Conservation (phyloP, 1,140 invertebrate genomes). For the Formica selysi region DNA sequence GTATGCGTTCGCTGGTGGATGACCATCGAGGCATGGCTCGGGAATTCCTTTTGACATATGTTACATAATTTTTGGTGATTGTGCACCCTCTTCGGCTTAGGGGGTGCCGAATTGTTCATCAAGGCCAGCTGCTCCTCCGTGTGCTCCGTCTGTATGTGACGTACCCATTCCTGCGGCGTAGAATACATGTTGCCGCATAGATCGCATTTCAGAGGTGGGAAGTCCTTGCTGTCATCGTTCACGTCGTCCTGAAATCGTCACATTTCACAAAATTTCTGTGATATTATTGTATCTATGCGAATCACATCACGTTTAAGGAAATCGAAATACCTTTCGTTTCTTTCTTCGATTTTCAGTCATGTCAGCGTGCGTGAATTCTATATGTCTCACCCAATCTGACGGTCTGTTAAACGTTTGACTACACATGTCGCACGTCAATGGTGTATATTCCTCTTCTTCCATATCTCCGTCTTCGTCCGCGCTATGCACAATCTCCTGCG, state of each 20-base stretch:
- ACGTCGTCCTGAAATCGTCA: constrained; percentile 87
- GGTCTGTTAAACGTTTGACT: constrained; percentile 93
- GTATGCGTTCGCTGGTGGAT: constrained; percentile 91
- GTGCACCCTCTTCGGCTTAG: constrained; percentile 88
- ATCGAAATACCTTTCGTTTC: constrained; percentile 85
- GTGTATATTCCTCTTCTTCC: constrained; percentile 89
- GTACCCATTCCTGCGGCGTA: constrained; percentile 94
- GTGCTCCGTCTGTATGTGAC: constrained; percentile 93
- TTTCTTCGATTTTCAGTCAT: constrained; percentile 88
- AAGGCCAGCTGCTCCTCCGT: constrained; percentile 93
- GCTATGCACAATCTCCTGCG: constrained; percentile 86
- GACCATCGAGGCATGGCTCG: constrained; percentile 92
- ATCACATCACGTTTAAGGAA: not conserved
- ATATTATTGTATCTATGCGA: too few relatives aligned
- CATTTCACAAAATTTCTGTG: not conserved
- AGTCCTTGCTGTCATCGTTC: constrained; percentile 89
- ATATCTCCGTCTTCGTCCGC: constrained; percentile 84
- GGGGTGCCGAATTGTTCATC: constrained; percentile 91
- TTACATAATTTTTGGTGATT: constrained; percentile 90
- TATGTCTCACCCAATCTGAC: constrained; percentile 93
- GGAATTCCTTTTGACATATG: constrained; percentile 91
- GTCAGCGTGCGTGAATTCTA: constrained; percentile 90
- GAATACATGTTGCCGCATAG: constrained; percentile 93
- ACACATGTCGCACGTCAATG: constrained; percentile 93
- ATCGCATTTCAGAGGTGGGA: constrained; percentile 91